A percentile compares a stretch with the other conserved stretches of the same genome.
Conservation (phyloP, 2,113 vertebrate species). For the Engraulis encrasicolus region DNA sequence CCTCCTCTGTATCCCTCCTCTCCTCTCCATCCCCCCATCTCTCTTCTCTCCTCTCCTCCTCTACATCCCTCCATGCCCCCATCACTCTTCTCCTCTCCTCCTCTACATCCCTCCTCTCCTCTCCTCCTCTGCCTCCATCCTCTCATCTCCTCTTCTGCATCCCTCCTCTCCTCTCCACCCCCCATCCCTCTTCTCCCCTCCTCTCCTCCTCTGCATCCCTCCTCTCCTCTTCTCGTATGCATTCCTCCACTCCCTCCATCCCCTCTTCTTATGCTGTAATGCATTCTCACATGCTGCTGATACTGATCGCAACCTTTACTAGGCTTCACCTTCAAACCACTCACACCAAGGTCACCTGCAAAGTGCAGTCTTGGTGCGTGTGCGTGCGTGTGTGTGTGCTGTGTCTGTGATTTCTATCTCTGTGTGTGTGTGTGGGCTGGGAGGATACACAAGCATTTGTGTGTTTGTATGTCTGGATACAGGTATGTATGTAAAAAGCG, state of each 20-base stretch:
- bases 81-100: neutral
- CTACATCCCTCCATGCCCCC: neutral
- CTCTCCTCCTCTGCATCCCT: conserved; percentile 29
- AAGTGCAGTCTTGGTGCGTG: neutral
- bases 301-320: neutral
- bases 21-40: neutral
- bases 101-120: neutral
- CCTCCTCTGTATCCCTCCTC: neutral
- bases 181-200: conserved; percentile 39
- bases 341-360: neutral
- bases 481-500: neutral
- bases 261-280: neutral
- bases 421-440: no score
- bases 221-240: neutral
- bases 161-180: neutral
- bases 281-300: neutral
- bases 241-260: neutral
- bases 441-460: no score
- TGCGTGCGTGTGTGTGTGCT: neutral
- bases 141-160: conserved; percentile 28
- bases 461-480: neutral
- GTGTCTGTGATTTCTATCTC: neutral
- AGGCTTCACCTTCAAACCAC: conserved; percentile 1
- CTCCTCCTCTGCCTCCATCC: neutral
- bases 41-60: neutral